Evolutionary conservation across 2,113 vertebrate genomes (phyloP).

Genomic region (Numenius arquata): DNA sequence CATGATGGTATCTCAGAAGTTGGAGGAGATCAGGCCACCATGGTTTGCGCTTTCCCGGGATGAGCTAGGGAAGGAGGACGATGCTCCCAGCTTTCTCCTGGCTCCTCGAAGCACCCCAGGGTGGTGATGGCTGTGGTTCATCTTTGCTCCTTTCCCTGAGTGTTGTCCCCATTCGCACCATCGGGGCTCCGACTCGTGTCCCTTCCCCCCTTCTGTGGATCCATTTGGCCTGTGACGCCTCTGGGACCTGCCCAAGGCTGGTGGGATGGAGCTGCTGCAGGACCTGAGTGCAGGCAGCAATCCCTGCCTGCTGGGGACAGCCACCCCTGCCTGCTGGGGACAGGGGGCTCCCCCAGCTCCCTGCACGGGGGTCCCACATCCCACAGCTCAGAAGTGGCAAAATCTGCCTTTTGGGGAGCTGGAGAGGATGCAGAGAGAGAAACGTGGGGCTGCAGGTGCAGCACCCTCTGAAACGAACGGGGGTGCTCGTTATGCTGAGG

Average conservation of each 20-base stretch:
- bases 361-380: accelerated
- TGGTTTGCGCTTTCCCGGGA: not conserved
- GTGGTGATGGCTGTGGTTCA: not conserved
- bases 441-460: not conserved
- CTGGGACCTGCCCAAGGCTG: not conserved
- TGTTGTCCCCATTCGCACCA: not conserved
- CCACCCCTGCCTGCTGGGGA: not conserved
- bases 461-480: accelerated
- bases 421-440: not conserved
- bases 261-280: not conserved
- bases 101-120: too few species aligned
- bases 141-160: not conserved
- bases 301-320: not conserved
- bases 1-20: accelerated
- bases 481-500: accelerated
- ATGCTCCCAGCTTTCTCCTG: not conserved
- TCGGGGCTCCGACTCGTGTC: not conserved
- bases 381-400: not conserved
- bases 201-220: not conserved
- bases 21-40: not conserved
- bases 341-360: not conserved
- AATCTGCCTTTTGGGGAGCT: not conserved
- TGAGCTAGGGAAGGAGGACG: not conserved
- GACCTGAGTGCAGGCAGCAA: not conserved
- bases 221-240: not conserved